Conservation (phyloP, 2,797 vertebrate genomes). For the Novumbra hubbsi region DNA sequence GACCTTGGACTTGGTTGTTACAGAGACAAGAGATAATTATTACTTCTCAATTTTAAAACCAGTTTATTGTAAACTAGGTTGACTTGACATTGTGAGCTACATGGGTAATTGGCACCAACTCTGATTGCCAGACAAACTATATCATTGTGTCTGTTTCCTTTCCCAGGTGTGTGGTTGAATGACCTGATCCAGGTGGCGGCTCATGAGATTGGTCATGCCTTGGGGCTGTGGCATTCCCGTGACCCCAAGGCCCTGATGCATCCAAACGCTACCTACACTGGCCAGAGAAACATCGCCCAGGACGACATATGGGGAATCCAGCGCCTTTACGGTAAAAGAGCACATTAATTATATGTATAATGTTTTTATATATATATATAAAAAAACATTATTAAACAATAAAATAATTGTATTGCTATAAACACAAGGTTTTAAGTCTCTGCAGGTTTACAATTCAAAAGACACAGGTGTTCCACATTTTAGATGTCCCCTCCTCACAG, state of each 20-base stretch:
- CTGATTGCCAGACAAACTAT: background rate
- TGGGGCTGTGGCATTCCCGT: constrained; percentile 82
- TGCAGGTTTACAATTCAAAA: too few species aligned
- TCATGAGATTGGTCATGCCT: constrained; percentile 82
- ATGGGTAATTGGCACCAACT: background rate
- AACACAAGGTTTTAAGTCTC: too few species aligned
- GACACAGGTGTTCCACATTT: too few species aligned
- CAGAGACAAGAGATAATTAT: background rate
- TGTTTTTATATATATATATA: background rate
- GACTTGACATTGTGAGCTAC: background rate
- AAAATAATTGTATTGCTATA: too few species aligned
- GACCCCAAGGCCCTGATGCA: constrained; percentile 80
- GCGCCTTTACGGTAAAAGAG: constrained; percentile 74
- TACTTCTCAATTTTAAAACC: background rate
- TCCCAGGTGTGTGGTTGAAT: constrained; percentile 81
- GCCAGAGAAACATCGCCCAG: constrained; percentile 75
- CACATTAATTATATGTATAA: background rate
- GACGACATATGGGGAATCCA: constrained; percentile 83
- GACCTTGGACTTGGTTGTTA: background rate
- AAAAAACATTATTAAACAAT: too few species aligned
- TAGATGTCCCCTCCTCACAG: too few species aligned
- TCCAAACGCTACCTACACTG: constrained; percentile 81
- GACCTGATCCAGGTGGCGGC: constrained; percentile 85
- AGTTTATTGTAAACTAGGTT: background rate
- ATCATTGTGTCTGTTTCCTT: background rate